phyloP scores from a whole-genome alignment of 2,797 vertebrate species.

The Perodicticus potto region DNA sequence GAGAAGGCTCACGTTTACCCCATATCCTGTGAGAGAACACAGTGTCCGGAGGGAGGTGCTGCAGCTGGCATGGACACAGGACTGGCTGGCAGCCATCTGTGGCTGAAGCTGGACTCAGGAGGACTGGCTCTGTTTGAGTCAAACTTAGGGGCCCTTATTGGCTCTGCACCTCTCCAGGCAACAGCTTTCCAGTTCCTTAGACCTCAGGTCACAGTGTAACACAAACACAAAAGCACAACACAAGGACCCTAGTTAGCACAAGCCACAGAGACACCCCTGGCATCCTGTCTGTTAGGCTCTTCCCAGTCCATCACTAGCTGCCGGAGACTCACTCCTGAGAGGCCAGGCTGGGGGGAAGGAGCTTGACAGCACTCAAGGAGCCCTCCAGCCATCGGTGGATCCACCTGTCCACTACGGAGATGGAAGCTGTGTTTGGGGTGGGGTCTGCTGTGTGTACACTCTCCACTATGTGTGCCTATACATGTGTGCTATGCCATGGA shows the following conservation, averaged over 20 bases:
- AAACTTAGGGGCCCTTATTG: not conserved
- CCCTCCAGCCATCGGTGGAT: not conserved
- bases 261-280: not conserved
- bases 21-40: not conserved
- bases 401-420: not conserved
- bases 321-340: not conserved
- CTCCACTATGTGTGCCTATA: not conserved
- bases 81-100: not conserved
- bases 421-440: not conserved
- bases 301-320: not conserved
- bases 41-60: not conserved
- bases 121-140: not conserved
- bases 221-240: not conserved
- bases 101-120: not conserved
- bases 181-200: not conserved
- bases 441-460: not conserved
- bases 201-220: rapidly evolving
- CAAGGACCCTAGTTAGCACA: not conserved
- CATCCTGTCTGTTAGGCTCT: not conserved
- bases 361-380: too few relatives aligned
- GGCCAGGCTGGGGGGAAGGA: not conserved
- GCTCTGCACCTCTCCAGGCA: not conserved
- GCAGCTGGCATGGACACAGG: not conserved
- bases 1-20: not conserved
- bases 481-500: not conserved